phyloP scores from a whole-genome alignment of 2,797 vertebrate genomes.

The Simalia tracyae region DNA sequence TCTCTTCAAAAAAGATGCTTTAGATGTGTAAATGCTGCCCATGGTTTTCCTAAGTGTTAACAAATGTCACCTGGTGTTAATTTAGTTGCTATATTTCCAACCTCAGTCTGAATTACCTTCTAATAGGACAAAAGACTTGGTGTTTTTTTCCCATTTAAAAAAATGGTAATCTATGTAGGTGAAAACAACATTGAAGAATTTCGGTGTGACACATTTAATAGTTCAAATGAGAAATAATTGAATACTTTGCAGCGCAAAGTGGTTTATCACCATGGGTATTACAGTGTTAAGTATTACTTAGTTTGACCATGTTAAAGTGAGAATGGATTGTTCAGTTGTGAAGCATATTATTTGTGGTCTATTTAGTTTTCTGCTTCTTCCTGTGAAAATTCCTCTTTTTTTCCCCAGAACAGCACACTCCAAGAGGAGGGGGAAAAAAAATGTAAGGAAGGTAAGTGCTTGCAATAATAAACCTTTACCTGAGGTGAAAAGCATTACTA shows the following conservation, averaged over 20 bases:
- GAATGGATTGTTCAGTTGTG: slow-evolving; percentile 48
- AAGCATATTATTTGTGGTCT: slow-evolving; percentile 54
- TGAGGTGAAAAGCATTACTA: slow-evolving; percentile 51
- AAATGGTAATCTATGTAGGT: slow-evolving; percentile 29
- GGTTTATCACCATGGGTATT: slow-evolving; percentile 54
- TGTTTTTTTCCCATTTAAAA: slow-evolving; percentile 41
- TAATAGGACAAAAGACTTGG: slow-evolving; percentile 43
- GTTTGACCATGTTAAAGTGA: slow-evolving; percentile 48
- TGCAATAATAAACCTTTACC: slow-evolving; percentile 44
- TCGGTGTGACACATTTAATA: slow-evolving; percentile 50
- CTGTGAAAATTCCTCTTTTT: slow-evolving; percentile 52
- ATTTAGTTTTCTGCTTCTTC: slow-evolving; percentile 51
- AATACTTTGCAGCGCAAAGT: slow-evolving; percentile 51
- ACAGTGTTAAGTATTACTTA: slow-evolving; percentile 52
- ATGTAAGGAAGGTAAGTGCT: slow-evolving; percentile 33
- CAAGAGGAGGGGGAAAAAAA: slow-evolving; percentile 54
- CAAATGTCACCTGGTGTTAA: slow-evolving; percentile 50
- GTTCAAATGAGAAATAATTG: slow-evolving; percentile 63
- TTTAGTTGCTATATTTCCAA: slow-evolving; percentile 42
- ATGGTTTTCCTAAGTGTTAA: slow-evolving; percentile 53
- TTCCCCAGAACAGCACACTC: slow-evolving; percentile 34
- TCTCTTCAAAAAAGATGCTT: slow-evolving; percentile 39
- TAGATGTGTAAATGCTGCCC: slow-evolving; percentile 23
- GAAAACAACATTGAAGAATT: slow-evolving; percentile 50
- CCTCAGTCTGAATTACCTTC: slow-evolving; percentile 49